Base-by-base conservation (phyloP, 2,113 vertebrate genomes). In the Perca fluviatilis region DNA sequence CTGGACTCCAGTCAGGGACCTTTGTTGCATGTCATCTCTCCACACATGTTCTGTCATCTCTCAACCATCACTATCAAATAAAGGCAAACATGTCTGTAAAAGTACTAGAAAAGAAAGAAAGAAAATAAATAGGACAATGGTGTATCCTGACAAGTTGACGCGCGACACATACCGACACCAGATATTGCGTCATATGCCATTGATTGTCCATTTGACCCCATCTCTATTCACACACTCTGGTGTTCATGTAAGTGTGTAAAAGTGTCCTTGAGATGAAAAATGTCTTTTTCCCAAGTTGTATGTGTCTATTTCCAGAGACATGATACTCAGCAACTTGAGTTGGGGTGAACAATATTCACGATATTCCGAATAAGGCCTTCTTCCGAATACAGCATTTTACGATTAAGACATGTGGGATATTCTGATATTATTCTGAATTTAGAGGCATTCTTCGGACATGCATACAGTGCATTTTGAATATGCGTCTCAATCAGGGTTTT, bases 361-460 rank as follows among this genome's bases (percentile, higher is more conserved):
- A 25, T 25, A 25, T 25, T 25, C 25, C 25, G 25, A 25, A 25
- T 25, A 25, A 25, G 25, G 25, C 25, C 25, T 25, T 25, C 25
- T 25, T 47, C 33, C 4, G 6, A 36, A 36, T 7, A 36, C 33
- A 7, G 33, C 33, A 36, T 7, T 36, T 7, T 36, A 36, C 33
- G 6, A 36, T 36, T 36, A 36, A 7, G 6, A 7, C 33, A 1
- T 36, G 33, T 36, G 33, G 25, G 25, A 25, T 25, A 40, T 40
- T 40, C 36, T 0, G 1, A 8, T 40, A 10, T 40, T 40, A 40
- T 10, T 40, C 0, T 0, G 40, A 9, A 9, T 10, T 40, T 40
- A 40, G 8, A 40, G 9, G 40, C 40, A 10, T 40, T 40, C 9
- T 40, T 40, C 10, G 40, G 40, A 40, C 40, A 40, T 10, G 40